phyloP scores from a whole-genome alignment of 2,888 invertebrate genomes.

The Xanthia togata region DNA sequence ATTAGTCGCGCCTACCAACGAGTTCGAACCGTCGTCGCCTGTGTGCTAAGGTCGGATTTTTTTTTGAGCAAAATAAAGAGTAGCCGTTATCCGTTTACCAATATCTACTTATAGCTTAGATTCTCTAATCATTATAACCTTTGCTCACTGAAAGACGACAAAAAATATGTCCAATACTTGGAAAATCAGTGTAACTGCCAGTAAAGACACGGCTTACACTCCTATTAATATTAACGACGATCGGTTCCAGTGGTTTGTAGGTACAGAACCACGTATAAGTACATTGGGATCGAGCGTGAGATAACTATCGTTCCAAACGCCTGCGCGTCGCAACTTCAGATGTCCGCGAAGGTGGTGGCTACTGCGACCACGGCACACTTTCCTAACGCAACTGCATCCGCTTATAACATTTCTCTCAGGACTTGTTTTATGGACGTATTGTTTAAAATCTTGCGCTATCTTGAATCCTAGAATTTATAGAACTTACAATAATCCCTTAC shows the following conservation, averaged over 20 bases:
- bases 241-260: slow-evolving; percentile 61
- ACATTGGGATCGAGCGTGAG: slow-evolving; percentile 75
- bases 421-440: slow-evolving; percentile 77
- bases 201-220: slow-evolving; percentile 40
- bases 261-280: slow-evolving; percentile 70
- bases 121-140: neutral
- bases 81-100: neutral
- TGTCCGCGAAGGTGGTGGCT: slow-evolving; percentile 74
- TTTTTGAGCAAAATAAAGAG: neutral
- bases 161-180: slow-evolving; percentile 34
- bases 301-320: slow-evolving; percentile 75
- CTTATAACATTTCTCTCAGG: slow-evolving; percentile 77
- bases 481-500: slow-evolving; percentile 4
- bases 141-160: slow-evolving; percentile 4
- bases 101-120: neutral
- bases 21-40: too few species aligned
- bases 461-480: slow-evolving; percentile 40
- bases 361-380: slow-evolving; percentile 83
- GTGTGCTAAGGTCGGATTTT: neutral
- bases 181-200: slow-evolving; percentile 51
- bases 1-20: too few species aligned
- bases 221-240: slow-evolving; percentile 71
- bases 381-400: slow-evolving; percentile 84
- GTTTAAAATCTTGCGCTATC: slow-evolving; percentile 66
- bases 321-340: slow-evolving; percentile 73